Percentiles rank a stretch among this genome's conserved stretches.
Conservation (phyloP, 2,797 vertebrate genomes). For the Muraenolepis orangiensis region DNA sequence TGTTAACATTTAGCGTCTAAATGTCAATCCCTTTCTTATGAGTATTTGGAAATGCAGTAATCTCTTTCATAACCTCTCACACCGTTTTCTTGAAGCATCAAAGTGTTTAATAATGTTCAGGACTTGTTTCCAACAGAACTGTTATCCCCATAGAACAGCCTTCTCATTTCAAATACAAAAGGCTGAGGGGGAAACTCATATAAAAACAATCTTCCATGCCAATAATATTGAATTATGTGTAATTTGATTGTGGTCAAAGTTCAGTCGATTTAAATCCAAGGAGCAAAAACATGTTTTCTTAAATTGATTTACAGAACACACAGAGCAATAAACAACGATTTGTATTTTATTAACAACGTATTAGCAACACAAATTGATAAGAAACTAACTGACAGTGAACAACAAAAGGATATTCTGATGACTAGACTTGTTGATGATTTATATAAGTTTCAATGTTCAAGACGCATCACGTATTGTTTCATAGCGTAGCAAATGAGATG, state of each 20-base stretch:
- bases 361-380: background rate
- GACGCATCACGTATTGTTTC: background rate
- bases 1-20: too few species aligned
- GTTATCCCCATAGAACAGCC: constrained; percentile 62
- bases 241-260: constrained; percentile 59
- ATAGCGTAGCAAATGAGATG: background rate
- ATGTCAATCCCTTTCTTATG: too few species aligned
- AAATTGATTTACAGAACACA: background rate
- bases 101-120: constrained; percentile 48
- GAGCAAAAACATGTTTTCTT: constrained; percentile 46
- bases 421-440: background rate
- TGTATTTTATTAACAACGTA: background rate
- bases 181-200: constrained; percentile 42
- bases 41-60: background rate
- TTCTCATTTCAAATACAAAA: constrained; percentile 35
- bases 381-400: background rate
- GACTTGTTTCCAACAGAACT: constrained; percentile 39
- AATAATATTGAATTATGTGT: constrained; percentile 65
- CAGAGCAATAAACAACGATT: background rate
- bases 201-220: constrained; percentile 60
- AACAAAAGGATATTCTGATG: background rate
- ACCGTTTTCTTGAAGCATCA: constrained; percentile 43
- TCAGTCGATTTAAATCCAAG: constrained; percentile 50
- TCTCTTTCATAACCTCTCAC: background rate
- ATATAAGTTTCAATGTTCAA: background rate